Conservation (phyloP, 2,888 invertebrate species). For the Dinocampus coccinellae region DNA sequence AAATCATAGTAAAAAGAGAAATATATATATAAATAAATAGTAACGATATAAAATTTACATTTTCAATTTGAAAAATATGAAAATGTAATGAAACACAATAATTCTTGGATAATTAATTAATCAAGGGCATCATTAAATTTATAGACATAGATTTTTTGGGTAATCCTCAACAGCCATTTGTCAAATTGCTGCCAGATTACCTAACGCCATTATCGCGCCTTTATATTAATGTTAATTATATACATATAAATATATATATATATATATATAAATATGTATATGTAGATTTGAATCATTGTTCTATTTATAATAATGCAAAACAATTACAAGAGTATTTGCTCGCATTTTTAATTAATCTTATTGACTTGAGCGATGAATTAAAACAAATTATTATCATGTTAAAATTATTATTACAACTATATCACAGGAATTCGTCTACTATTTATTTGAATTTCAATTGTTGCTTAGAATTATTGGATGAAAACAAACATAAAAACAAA, state of each 20-base stretch:
- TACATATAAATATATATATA: not conserved
- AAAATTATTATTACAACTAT: not conserved
- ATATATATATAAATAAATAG: not conserved
- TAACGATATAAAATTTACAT: not conserved
- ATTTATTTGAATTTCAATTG: not conserved
- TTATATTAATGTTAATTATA: conserved; percentile 8
- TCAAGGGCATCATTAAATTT: conserved; percentile 42
- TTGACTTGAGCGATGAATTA: not conserved
- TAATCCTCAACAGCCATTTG: conserved; percentile 18
- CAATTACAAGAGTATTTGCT: not conserved
- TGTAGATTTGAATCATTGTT: not conserved
- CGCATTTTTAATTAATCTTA: not conserved
- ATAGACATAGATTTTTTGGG: conserved; percentile 24
- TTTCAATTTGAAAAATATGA: conserved; percentile 1
- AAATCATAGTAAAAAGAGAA: conserved; percentile 49
- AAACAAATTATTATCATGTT: not conserved
- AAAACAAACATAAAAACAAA: no score
- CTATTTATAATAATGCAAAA: not conserved
- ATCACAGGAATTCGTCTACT: not conserved
- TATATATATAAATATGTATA: no score
- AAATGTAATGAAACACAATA: conserved; percentile 29
- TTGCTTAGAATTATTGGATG: no score
- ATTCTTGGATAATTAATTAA: conserved; percentile 43
- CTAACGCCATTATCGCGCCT: conserved; percentile 24
- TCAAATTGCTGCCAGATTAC: conserved; percentile 26